A percentile compares a stretch with the other conserved stretches of the same genome.
Evolutionary conservation across 2,888 invertebrate species (phyloP).

Genomic region (Melangyna quadrimaculata): DNA sequence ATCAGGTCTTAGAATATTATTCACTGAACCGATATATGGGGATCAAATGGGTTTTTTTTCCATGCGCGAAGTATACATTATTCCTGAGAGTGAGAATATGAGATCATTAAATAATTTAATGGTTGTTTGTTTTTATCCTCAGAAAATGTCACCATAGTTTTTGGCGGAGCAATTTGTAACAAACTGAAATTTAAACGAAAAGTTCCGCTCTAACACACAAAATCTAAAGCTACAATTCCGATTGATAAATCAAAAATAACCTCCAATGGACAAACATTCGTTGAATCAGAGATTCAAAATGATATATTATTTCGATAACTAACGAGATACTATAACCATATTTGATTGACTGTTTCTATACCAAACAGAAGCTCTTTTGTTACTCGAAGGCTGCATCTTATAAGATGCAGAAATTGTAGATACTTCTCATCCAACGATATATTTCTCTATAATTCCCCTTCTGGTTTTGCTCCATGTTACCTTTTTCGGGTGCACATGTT

Average conservation of each 20-base stretch:
- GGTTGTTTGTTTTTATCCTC: too few species aligned
- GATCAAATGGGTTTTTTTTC: too few species aligned
- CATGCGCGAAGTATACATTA: too few species aligned
- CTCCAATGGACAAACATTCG: not conserved
- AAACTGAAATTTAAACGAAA: too few species aligned
- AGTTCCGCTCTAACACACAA: not conserved
- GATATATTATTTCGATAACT: constrained; percentile 31
- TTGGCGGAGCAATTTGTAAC: too few species aligned
- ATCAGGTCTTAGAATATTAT: too few species aligned
- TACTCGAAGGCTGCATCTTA: not conserved
- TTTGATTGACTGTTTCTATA: constrained; percentile 58
- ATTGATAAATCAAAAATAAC: not conserved
- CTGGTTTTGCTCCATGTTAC: constrained; percentile 33
- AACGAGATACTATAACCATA: constrained; percentile 68
- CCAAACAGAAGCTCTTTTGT: constrained; percentile 14
- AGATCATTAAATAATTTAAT: too few species aligned
- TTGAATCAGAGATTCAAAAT: not conserved
- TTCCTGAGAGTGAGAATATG: too few species aligned
- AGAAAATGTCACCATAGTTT: too few species aligned
- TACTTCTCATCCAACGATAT: constrained; percentile 27
- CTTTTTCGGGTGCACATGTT: constrained; percentile 33
- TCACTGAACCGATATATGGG: too few species aligned
- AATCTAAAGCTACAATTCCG: not conserved
- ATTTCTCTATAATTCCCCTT: constrained; percentile 30
- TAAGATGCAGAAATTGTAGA: not conserved